Percentiles rank a stretch among this genome's conserved stretches.
Conservation (phyloP, 2,888 invertebrate species). For the Lycaena phlaeas region DNA sequence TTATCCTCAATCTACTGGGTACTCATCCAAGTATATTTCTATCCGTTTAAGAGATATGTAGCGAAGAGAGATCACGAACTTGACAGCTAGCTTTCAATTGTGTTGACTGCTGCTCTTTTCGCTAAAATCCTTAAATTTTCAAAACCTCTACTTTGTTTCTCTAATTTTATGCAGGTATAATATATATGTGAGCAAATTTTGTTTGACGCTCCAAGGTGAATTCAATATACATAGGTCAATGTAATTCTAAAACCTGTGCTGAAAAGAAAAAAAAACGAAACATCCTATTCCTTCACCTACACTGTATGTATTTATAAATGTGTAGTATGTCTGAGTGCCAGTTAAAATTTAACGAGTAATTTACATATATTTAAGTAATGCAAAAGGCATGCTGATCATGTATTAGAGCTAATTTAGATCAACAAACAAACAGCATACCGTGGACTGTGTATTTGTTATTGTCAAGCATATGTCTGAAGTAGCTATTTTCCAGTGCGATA, state of each 20-base stretch:
- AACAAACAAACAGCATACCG: conserved; percentile 7
- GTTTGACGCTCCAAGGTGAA: not conserved
- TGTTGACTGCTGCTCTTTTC: too few relatives aligned
- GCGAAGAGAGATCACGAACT: too few relatives aligned
- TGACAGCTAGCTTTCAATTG: too few relatives aligned
- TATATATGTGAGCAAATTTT: not conserved
- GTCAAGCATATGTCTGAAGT: not conserved
- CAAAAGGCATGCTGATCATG: conserved; percentile 6
- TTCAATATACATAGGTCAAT: not conserved
- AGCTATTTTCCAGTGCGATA: conserved; percentile 7
- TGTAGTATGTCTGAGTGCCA: conserved; percentile 4
- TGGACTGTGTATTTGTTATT: conserved; percentile 5
- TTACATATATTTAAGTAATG: not conserved
- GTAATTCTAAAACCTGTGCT: conserved; percentile 6
- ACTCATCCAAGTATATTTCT: not conserved
- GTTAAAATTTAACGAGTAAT: not conserved
- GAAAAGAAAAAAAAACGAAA: conserved; percentile 4
- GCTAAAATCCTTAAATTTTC: too few relatives aligned
- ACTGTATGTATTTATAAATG: conserved; percentile 2
- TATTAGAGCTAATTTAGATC: conserved; percentile 7
- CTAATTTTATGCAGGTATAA: conserved; percentile 1
- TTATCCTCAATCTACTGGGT: conserved; percentile 3
- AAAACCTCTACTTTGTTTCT: too few relatives aligned
- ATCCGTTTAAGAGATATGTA: too few relatives aligned
- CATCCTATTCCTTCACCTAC: conserved; percentile 3